Evolutionary conservation across 2,113 vertebrate species (phyloP).

Genomic region (Aegotheles bennettii): DNA sequence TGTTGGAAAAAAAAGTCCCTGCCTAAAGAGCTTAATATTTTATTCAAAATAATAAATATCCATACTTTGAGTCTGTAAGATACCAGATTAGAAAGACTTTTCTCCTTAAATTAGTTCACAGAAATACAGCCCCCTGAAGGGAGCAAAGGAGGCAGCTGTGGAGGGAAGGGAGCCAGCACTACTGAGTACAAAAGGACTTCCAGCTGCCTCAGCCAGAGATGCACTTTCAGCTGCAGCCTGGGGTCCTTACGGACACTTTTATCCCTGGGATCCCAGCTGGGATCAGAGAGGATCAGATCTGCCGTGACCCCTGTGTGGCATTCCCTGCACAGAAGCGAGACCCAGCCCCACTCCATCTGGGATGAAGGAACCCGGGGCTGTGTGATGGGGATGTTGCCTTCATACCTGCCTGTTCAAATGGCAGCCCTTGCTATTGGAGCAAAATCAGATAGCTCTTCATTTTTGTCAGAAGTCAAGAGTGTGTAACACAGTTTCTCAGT

Average conservation of each 20-base stretch:
- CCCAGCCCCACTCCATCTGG: fast-evolving
- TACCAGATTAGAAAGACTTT: constrained; percentile 19
- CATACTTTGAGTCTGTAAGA: background rate
- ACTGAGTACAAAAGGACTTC: background rate
- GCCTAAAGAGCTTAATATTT: constrained; percentile 41
- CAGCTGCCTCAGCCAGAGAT: background rate
- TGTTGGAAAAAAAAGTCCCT: background rate
- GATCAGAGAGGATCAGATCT: background rate
- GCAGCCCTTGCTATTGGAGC: background rate
- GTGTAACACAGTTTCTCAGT: background rate
- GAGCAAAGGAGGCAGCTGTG: constrained; percentile 26
- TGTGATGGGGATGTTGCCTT: background rate
- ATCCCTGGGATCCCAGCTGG: background rate
- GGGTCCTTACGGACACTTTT: background rate
- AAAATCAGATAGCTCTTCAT: background rate
- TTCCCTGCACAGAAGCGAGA: fast-evolving
- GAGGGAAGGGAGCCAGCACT: constrained; percentile 7
- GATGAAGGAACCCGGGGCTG: fast-evolving
- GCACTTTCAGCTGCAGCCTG: background rate
- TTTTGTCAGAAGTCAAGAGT: background rate
- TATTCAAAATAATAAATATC: constrained; percentile 15
- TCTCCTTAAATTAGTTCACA: constrained; percentile 40
- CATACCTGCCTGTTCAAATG: background rate
- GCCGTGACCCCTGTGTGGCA: fast-evolving
- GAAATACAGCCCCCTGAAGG: constrained; percentile 11